A percentile compares a stretch with the other conserved stretches of the same genome.
phyloP scores from a whole-genome alignment of 1,140 invertebrate genomes.

The Camponotus vicinus region DNA sequence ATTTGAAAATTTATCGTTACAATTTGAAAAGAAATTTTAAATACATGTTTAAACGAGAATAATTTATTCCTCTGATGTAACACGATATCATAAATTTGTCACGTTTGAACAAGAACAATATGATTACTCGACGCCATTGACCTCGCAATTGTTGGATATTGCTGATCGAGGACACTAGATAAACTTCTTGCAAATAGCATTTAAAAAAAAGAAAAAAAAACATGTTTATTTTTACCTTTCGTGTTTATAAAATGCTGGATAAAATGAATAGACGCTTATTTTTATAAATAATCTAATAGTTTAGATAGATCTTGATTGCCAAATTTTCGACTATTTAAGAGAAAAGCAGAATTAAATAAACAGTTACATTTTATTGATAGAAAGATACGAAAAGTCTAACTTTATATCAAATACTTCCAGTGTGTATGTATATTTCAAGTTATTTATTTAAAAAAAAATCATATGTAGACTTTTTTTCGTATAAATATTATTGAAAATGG shows the following conservation, averaged over 20 bases:
- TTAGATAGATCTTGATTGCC: not conserved
- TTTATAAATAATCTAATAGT: constrained; percentile 6
- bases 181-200: not conserved
- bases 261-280: not conserved
- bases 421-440: not conserved
- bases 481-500: not conserved
- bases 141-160: not conserved
- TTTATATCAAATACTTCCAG: not conserved
- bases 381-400: not conserved
- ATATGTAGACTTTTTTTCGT: too few relatives aligned
- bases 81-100: constrained; percentile 15
- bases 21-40: not conserved
- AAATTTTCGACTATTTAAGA: not conserved
- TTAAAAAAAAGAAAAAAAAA: not conserved
- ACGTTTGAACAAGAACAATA: constrained; percentile 16
- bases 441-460: not conserved
- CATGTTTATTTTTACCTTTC: not conserved
- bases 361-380: not conserved
- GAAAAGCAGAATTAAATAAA: not conserved
- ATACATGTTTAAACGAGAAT: not conserved
- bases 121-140: constrained; percentile 32
- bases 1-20: not conserved
- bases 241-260: not conserved
- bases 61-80: constrained; percentile 15
- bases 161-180: not conserved